Evolutionary conservation across 1,140 invertebrate species (phyloP), one percentile per base, ranked within the genome.

Genomic region (Samia ricini): DNA sequence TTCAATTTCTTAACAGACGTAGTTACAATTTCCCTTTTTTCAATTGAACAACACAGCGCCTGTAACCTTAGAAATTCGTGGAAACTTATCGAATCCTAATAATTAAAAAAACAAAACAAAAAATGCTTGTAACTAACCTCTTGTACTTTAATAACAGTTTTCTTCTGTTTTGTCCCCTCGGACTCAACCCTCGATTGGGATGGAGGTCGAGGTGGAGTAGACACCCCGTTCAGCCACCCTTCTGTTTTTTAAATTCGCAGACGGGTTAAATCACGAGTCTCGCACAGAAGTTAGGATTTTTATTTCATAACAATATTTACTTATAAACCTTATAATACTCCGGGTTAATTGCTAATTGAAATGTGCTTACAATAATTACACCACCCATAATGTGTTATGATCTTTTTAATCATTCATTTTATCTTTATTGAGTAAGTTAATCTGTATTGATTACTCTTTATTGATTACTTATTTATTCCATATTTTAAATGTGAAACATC

Each of bases 241-340:
- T 73, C 74, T 81, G 84, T 85, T 85, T 83, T 85, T 83, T 74
- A 83, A 87, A 86, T 83, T 83, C 79, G 74, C 77, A 81, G 81
- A 74, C 81, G 78, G 81, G 81, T 77, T 84, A 84, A 79, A 70
- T 83, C 71, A 68, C 69, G 74, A 65, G 77, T 60, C 66, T 68
- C 22, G 26, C 20, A 23, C 51, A 20, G n/a, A 52, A 22, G 4
- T 42, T 42, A 42, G 10, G 15, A 12, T 42, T 15, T 42, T 42
- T 42, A 42, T 42, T 42, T 42, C 12, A 42, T 42, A 42, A 42
- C 8, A 42, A 42, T 42, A 42, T 42, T 15, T 42, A 42, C 4
- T 42, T 42, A 42, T 15, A 8, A 29, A 10, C 26, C n/a, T n/a
- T n/a, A n/a, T n/a, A n/a, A n/a, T n/a, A n/a, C n/a, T n/a, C n/a